Evolutionary conservation across 2,888 invertebrate species (phyloP), one percentile per base, ranked within the genome.

Genomic region (Amorpha juglandis): DNA sequence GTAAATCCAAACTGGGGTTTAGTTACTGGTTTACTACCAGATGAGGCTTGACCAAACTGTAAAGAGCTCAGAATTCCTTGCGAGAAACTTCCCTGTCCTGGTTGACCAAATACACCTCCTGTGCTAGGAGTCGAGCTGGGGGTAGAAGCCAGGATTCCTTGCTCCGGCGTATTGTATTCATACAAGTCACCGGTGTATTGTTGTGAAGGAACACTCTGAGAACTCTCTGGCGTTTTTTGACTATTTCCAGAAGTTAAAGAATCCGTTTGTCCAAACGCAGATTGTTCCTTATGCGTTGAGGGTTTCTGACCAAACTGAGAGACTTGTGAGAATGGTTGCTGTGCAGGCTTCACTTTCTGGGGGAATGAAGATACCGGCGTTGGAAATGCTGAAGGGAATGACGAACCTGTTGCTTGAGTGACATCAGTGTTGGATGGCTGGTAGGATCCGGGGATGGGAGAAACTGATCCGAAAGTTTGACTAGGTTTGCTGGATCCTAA

Each of bases 361-460:
- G 6, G 75, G 58, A 27, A 66, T n/a, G 12, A 45, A 6, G 52
- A 12, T 16, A 62, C 50, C 19, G 77, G 68, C 7, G 79, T 81
- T 16, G 85, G 78, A 50, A 75, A 65, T 52, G 71, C 69, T 14
- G 85, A 76, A n/a, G 84, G 74, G 62, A 88, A 90, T 16, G 84
- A 68, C n/a, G 87, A 84, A 16, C 81, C 79, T 27, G 85, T 75
- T 21, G 86, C 86, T 76, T 88, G 88, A 68, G 88, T 87, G 52
- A 87, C 78, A 45, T 82, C 80, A 77, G 78, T 87, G 19, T 68
- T 65, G 52, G 72, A 64, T 55, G 74, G 38, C 35, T 66, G 63
- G 42, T 67, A 70, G 66, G 53, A 33, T 48, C 70, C 71, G 4
- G 70, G n/a, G 14, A 66, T 68, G 52, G 68, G 62, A 42, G 71